Base-by-base conservation (phyloP, 2,888 invertebrate species). In the Lycocerus yunnanus region DNA sequence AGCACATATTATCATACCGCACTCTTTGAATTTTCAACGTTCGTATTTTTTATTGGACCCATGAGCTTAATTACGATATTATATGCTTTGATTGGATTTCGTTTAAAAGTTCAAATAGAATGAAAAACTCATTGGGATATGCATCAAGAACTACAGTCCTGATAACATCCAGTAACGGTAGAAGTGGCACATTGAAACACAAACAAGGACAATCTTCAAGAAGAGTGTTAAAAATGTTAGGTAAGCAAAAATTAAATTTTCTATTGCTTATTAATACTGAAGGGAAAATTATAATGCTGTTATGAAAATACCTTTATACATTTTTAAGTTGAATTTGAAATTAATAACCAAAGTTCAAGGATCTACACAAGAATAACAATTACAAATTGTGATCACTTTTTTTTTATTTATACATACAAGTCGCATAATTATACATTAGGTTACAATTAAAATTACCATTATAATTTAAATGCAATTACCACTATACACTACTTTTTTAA, bases 41-140 rank as follows among this genome's bases (percentile, higher is more conserved):
- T 93, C 84, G 88, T 96, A 82, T 95, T 96, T 87, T 97, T 97
- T 85, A 91, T 95, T 58, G 91, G 93, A 66, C 97, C 96, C 1
- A 95, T 97, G 95, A 93, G 93, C 24, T 89, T 96, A 76, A 95
- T 97, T 84, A 92, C 93, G 27, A 93, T 95, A 75, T 88, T 97
- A 76, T 97, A 97, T 84, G 90, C 93, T 68, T 88, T 94, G 78
- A 94, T 94, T 82, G 94, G 93, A 1, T 85, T 93, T 61, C 93
- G 93, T 83, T 87, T 94, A 79, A 89, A 72, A 90, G 91, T 66
- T 92, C 93, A 58, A 87, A 91, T 78, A 86, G 92, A 81, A 87
- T 89, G 84, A 88, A 86, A 43, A 81, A 81, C 24, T 77, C 76
- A 11, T n/a, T n/a, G n/a, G n/a, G n/a, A n/a, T n/a, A n/a, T n/a